phyloP scores from a whole-genome alignment of 1,140 invertebrate genomes.

The Bombus superbus region DNA sequence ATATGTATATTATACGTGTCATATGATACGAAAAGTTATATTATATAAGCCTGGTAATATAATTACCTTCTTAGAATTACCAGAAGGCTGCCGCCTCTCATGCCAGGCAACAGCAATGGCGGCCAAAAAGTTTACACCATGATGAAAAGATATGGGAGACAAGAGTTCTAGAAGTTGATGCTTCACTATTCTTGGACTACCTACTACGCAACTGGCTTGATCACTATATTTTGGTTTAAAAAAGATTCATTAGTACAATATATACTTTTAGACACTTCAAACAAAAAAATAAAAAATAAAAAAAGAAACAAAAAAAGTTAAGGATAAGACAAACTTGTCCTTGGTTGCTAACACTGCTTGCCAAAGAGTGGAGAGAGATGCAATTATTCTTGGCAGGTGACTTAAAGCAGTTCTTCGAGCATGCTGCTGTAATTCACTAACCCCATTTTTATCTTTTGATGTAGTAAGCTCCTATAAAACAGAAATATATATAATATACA shows the following conservation, averaged over 20 bases:
- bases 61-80: constrained; percentile 82
- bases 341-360: constrained; percentile 85
- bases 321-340: constrained; percentile 78
- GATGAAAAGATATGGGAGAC: constrained; percentile 93
- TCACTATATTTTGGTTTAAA: constrained; percentile 69
- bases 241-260: constrained; percentile 23
- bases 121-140: constrained; percentile 91
- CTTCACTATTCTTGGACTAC: constrained; percentile 87
- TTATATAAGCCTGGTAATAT: neutral
- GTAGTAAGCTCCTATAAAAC: constrained; percentile 65
- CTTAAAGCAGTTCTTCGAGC: constrained; percentile 90
- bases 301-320: constrained; percentile 15
- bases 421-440: constrained; percentile 83
- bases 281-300: constrained; percentile 24
- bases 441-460: constrained; percentile 73
- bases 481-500: neutral
- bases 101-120: constrained; percentile 96
- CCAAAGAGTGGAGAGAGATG: constrained; percentile 92
- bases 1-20: neutral
- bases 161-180: constrained; percentile 93
- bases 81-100: constrained; percentile 85
- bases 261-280: neutral
- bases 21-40: too few relatives aligned
- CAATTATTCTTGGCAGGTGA: constrained; percentile 92
- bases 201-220: constrained; percentile 83